phyloP scores from a whole-genome alignment of 2,888 invertebrate genomes.

The Acronicta aceris region DNA sequence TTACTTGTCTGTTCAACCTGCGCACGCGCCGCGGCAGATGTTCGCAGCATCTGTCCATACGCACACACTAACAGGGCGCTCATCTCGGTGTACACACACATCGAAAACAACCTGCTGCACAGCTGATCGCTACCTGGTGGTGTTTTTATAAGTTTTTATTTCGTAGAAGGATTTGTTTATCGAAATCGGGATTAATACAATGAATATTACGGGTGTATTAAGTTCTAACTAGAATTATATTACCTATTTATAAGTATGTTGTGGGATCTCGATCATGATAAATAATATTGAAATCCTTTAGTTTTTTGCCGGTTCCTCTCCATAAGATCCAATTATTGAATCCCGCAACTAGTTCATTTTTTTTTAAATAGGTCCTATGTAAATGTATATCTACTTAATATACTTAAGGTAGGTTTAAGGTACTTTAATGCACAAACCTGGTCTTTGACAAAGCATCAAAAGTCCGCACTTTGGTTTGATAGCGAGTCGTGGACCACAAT shows the following conservation, averaged over 20 bases:
- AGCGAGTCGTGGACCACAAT: no score
- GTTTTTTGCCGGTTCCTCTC: no score
- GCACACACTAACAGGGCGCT: constrained; percentile 51
- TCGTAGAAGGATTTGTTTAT: constrained; percentile 40
- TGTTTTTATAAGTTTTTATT: constrained; percentile 68
- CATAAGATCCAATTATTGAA: no score
- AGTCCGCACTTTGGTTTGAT: no score
- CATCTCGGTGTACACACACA: constrained; percentile 62
- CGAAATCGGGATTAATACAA: constrained; percentile 13
- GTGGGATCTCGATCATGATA: no score
- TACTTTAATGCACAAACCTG: no score
- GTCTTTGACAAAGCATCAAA: no score
- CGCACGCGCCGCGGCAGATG: constrained; percentile 85
- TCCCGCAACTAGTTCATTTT: no score
- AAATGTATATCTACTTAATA: no score
- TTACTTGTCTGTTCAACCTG: constrained; percentile 11
- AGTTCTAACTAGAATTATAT: constrained; percentile 14
- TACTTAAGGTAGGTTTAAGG: no score
- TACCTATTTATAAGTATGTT: background rate
- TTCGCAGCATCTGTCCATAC: constrained; percentile 82
- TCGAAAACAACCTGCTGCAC: constrained; percentile 77
- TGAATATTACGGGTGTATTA: constrained; percentile 1
- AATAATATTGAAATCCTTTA: no score
- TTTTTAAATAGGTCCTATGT: no score
- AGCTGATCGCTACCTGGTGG: constrained; percentile 82